A percentile compares a stretch with the other conserved stretches of the same genome.
Evolutionary conservation across 2,797 vertebrate genomes (phyloP).

Genomic region (Lepidocolaptes lacrymiger): DNA sequence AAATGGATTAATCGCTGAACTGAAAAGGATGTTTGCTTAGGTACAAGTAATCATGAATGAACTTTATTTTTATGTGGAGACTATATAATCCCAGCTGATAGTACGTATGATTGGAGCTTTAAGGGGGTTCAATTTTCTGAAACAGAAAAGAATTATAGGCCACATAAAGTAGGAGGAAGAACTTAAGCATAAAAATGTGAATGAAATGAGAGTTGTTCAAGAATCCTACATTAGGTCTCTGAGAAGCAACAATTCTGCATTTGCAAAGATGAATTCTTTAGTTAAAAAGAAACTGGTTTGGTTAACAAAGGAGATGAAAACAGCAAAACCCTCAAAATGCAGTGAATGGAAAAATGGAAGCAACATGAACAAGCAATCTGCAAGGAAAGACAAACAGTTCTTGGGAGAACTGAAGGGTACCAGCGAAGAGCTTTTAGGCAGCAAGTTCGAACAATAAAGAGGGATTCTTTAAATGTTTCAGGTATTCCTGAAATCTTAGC

Average conservation of each 20-base stretch:
- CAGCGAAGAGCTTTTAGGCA: neutral
- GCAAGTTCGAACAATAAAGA: neutral
- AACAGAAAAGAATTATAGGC: neutral
- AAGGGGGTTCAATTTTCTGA: neutral
- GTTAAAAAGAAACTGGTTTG: neutral
- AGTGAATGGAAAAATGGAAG: neutral
- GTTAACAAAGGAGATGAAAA: neutral
- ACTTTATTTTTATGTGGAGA: neutral
- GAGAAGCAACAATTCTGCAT: neutral
- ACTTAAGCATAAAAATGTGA: neutral
- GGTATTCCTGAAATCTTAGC: neutral
- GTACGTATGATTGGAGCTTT: neutral
- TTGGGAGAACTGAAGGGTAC: neutral
- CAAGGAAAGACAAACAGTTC: neutral
- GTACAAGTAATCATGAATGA: neutral
- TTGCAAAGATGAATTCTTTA: neutral
- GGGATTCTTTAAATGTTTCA: neutral
- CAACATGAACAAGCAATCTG: neutral
- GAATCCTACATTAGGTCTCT: neutral
- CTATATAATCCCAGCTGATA: neutral
- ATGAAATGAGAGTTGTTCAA: neutral
- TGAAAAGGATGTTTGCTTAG: neutral
- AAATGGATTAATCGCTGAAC: neutral
- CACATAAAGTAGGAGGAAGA: neutral
- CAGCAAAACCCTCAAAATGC: neutral